These are phyloP conservation scores for Papilio elwesi DNA, from an alignment of 2,888 invertebrate species.

Conservation along the genomic window DNA sequence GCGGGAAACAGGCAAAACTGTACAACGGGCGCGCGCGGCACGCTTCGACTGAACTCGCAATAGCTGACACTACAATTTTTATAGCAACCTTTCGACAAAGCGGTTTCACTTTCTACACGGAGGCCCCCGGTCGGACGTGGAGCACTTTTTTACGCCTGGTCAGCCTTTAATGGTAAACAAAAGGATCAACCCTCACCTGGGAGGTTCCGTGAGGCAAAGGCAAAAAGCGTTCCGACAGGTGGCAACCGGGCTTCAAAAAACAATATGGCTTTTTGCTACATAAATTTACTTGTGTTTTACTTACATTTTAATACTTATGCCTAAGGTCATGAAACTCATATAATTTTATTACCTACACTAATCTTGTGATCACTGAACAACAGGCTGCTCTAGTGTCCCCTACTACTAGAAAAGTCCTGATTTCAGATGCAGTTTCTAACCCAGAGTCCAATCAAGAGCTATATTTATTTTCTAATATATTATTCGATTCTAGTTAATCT, in stretches of 20 bases:
- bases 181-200: slow-evolving; percentile 48
- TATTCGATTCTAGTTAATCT: no score
- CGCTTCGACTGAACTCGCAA: slow-evolving; percentile 71
- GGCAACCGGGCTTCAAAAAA: slow-evolving; percentile 17
- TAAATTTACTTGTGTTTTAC: neutral
- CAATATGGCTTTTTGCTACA: neutral
- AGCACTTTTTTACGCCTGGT: slow-evolving; percentile 73
- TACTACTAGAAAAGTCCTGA: no score
- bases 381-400: no score
- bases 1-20: slow-evolving; percentile 56
- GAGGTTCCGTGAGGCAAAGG: slow-evolving; percentile 3
- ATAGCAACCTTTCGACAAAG: slow-evolving; percentile 70
- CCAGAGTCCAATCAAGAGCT: no score
- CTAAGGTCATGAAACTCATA: no score
- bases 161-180: slow-evolving; percentile 69
- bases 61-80: slow-evolving; percentile 73
- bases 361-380: no score
- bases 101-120: slow-evolving; percentile 81
- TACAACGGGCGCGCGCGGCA: slow-evolving; percentile 58
- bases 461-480: no score
- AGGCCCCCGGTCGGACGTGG: slow-evolving; percentile 64
- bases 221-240: slow-evolving; percentile 22
- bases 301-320: no score
- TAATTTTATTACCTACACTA: no score
- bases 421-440: no score